A percentile compares a stretch with the other conserved stretches of the same genome.
Conservation (phyloP, 2,888 invertebrate genomes). For the Morpho helenor region DNA sequence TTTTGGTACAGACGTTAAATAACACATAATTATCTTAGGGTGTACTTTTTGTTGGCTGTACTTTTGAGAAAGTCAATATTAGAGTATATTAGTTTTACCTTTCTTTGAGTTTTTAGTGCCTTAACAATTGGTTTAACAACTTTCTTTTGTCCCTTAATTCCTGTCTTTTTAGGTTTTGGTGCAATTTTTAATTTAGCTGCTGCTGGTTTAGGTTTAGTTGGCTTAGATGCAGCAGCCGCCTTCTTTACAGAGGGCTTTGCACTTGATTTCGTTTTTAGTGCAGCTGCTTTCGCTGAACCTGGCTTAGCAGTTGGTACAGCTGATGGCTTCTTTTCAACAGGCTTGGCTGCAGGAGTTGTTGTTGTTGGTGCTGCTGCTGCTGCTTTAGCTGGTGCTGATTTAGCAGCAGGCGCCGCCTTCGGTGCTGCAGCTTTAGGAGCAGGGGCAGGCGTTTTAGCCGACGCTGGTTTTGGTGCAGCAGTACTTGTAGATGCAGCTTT, state of each 20-base stretch:
- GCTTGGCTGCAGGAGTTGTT: slow-evolving; percentile 54
- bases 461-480: slow-evolving; percentile 51
- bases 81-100: slow-evolving; percentile 73
- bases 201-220: slow-evolving; percentile 70
- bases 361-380: slow-evolving; percentile 33
- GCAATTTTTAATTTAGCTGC: slow-evolving; percentile 73
- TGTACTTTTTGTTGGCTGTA: too few relatives aligned
- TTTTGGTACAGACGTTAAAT: too few relatives aligned
- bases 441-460: slow-evolving; percentile 61
- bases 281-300: slow-evolving; percentile 74
- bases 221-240: slow-evolving; percentile 68
- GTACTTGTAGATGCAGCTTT: slow-evolving; percentile 53
- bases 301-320: slow-evolving; percentile 69
- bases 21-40: too few relatives aligned
- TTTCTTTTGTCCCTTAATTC: slow-evolving; percentile 77
- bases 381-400: slow-evolving; percentile 67
- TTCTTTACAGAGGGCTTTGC: slow-evolving; percentile 75
- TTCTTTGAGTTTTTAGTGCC: slow-evolving; percentile 91
- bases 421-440: slow-evolving; percentile 67
- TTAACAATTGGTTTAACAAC: slow-evolving; percentile 81
- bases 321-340: slow-evolving; percentile 63
- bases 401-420: slow-evolving; percentile 68
- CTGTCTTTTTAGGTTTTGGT: slow-evolving; percentile 77
- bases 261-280: slow-evolving; percentile 70
- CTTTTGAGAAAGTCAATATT: too few relatives aligned